Percentiles rank a stretch among this genome's conserved stretches.
These are phyloP conservation scores for Spilogale gracilis DNA, from an alignment of 2,113 vertebrate genomes.

Conservation along the genomic window DNA sequence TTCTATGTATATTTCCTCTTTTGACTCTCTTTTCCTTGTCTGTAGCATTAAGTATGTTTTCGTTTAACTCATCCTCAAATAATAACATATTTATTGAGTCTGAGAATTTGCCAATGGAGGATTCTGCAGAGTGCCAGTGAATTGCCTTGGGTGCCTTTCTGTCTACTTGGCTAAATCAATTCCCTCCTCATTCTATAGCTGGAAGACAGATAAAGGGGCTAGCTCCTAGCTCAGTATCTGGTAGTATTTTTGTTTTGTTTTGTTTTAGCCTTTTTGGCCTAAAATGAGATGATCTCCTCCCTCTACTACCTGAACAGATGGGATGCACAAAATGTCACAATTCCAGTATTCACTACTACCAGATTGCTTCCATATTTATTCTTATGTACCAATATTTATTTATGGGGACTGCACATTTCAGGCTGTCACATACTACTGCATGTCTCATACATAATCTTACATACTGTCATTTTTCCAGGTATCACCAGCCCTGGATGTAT, in stretches of 20 bases:
- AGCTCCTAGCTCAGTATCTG: background rate
- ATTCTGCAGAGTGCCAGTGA: background rate
- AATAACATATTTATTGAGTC: conserved; percentile 10
- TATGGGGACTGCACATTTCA: background rate
- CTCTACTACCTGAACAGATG: background rate
- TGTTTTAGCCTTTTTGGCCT: conserved; percentile 21
- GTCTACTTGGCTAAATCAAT: conserved; percentile 32
- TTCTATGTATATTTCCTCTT: background rate
- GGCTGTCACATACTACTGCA: background rate
- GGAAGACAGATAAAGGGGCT: background rate
- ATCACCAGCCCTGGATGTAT: background rate
- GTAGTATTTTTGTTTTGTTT: background rate
- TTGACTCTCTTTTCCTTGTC: background rate
- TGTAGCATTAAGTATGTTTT: conserved; percentile 49
- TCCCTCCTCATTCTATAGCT: background rate
- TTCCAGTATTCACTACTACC: background rate
- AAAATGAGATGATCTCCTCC: background rate
- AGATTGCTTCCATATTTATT: background rate
- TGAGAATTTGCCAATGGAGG: background rate
- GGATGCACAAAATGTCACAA: background rate
- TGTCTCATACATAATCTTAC: background rate
- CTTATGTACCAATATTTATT: background rate
- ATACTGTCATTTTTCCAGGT: background rate
- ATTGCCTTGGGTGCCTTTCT: conserved; percentile 25
- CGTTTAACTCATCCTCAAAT: conserved; percentile 22